Evolutionary conservation across 2,888 invertebrate genomes (phyloP).

Genomic region (Pristionchus arcanus): DNA sequence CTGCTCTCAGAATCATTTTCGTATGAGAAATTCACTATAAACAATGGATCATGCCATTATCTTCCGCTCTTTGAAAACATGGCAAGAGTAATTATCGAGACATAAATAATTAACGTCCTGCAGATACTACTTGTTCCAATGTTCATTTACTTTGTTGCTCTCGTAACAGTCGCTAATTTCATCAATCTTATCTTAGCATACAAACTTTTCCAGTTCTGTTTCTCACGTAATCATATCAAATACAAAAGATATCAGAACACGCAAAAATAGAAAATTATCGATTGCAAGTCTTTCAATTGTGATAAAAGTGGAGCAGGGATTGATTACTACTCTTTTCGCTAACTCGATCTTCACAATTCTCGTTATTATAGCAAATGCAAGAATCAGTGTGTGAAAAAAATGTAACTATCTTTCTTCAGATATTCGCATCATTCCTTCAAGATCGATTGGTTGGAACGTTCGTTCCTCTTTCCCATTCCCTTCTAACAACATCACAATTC

Average conservation of each 20-base stretch:
- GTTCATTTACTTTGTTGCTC: not conserved
- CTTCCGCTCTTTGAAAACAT: not conserved
- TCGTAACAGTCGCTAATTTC: not conserved
- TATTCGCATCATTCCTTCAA: not conserved
- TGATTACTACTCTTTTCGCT: not conserved
- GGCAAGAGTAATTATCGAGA: not conserved
- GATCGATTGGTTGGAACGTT: not conserved
- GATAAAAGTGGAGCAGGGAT: not conserved
- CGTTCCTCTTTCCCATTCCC: not conserved
- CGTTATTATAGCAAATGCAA: not conserved
- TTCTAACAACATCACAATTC: not conserved
- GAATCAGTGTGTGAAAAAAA: not conserved
- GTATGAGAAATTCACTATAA: not conserved
- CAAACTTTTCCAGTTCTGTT: not conserved
- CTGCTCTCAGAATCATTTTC: not conserved
- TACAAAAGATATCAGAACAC: not conserved
- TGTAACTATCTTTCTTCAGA: not conserved
- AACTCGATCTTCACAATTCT: not conserved
- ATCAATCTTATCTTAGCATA: not conserved
- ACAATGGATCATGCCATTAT: not conserved
- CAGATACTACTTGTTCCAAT: not conserved
- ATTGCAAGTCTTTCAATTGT: not conserved
- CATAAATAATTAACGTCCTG: not conserved
- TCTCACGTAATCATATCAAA: not conserved
- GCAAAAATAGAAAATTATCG: not conserved